Evolutionary conservation across 2,113 vertebrate species (phyloP), one percentile per base, ranked within the genome.

Genomic region (Eupsittula cactorum): DNA sequence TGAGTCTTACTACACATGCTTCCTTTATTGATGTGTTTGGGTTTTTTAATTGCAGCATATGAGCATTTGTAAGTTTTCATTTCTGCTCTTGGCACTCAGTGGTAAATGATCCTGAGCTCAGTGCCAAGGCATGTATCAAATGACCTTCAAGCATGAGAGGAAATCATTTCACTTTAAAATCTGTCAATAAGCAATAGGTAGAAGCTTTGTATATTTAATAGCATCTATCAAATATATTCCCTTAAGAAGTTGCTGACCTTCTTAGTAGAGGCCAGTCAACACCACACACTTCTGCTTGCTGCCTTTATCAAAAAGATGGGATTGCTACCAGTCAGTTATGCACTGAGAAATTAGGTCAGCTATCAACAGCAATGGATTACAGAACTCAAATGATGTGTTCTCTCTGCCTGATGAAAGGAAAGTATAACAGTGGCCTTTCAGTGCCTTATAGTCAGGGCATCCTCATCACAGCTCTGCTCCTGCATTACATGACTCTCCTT

Each of bases 181-280:
- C 65, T 7, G n/a, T 97, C 96, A 90, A 97, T 97, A 97, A 95
- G 68, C 62, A 96, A 92, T 87, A 96, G 83, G 93, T 86, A 81
- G 60, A 96, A 96, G 74, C 87, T 91, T 96, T 96, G 93, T 63
- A 73, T 52, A 13, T 91, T 96, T 96, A 96, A 95, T 82, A 96
- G 91, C 86, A 95, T 96, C 93, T 87, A 95, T 96, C 93, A 96
- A 93, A 92, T 7, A 57, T 93, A 96, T 96, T 94, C 77, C 76
- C 95, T 93, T 90, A 95, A 97, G 89, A 96, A 96, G 87, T 95
- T 86, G 44, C 86, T 96, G 96, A 97, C 92, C 80, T 97, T 95
- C 93, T 71, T 93, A 79, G 85, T 84, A 95, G 80, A 94, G 90
- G 60, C 53, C 82, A 27, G 90, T 93, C 57, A 27, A 24, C 77